Evolutionary conservation across 2,797 vertebrate species (phyloP), one percentile per base, ranked within the genome.

Genomic region (Lerista edwardsae): DNA sequence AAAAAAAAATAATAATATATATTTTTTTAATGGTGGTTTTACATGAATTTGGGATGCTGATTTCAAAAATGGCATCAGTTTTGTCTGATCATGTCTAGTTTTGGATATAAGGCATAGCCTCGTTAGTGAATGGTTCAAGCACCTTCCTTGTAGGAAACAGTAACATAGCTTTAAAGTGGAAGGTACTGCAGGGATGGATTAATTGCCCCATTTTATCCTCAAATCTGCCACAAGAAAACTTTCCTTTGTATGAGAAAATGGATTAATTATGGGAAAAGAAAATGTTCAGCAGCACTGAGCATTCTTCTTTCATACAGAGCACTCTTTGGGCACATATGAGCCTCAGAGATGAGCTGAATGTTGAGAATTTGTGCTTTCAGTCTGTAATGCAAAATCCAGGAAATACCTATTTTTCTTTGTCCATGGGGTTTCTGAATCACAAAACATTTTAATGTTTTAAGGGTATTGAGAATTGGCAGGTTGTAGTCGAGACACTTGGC

Each of bases 201-300:
- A 93, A 91, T 94, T 88, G 91, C 89, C 87, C 84, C 89, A 75
- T 92, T 91, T 92, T 93, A 90, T 92, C 86, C 81, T 88, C 71
- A 62, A 91, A 79, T 84, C 90, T 91, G 90, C 91, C 65, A 80
- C 7, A 6, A 88, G 87, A 83, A 92, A 91, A 90, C 91, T 90
- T 90, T 93, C 93, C 93, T 92, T 87, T 93, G 90, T 90, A 86
- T 94, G 93, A 93, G 90, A 86, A 93, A 91, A 95, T 92, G 86
- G 83, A 89, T 92, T 92, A 91, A 84, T 84, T 94, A 80, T 78
- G 75, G 85, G 84, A 88, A 90, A 89, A 91, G 89, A 90, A 67
- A 91, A 80, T 80, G 89, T 80, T 47, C 3, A 27, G 34, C 75
- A 17, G 68, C 83, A 74, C 83, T 88, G 78, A 82, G 81, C 64